Percentiles rank a stretch among this genome's conserved stretches.
Conservation (phyloP, 2,888 invertebrate species). For the Pyrgus malvae region DNA sequence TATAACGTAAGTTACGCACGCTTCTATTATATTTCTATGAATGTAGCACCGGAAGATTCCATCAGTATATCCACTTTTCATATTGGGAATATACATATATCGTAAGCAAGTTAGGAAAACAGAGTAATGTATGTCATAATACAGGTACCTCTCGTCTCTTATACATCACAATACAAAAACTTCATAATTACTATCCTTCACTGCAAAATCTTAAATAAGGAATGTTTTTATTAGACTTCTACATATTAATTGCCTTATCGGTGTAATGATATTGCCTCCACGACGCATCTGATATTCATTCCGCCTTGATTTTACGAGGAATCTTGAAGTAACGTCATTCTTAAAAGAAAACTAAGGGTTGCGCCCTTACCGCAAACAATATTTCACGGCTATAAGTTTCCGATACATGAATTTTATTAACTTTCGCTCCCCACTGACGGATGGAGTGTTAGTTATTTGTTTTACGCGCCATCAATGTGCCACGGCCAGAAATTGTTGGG, state of each 20-base stretch:
- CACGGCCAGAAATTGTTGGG: slow-evolving; percentile 54
- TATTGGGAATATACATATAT: no score
- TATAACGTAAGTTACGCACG: no score
- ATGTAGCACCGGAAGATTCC: no score
- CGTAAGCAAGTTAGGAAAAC: no score
- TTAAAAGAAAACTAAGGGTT: slow-evolving; percentile 57
- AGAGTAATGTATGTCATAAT: no score
- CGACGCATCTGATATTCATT: slow-evolving; percentile 2
- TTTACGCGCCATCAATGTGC: slow-evolving; percentile 76
- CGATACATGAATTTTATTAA: slow-evolving; percentile 82
- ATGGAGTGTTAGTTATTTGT: slow-evolving; percentile 74
- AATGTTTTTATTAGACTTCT: neutral
- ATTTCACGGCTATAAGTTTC: slow-evolving; percentile 79
- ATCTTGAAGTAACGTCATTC: slow-evolving; percentile 42
- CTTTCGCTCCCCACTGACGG: slow-evolving; percentile 67
- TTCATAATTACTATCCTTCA: no score
- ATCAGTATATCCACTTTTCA: no score
- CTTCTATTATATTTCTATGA: no score
- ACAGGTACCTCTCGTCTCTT: no score
- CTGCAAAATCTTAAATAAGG: no score
- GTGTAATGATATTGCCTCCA: neutral
- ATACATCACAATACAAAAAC: no score
- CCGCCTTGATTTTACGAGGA: slow-evolving; percentile 36
- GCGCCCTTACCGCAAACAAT: slow-evolving; percentile 66
- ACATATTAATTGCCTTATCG: neutral